Conservation (phyloP, 2,888 invertebrate genomes). For the Agrotis clavis region DNA sequence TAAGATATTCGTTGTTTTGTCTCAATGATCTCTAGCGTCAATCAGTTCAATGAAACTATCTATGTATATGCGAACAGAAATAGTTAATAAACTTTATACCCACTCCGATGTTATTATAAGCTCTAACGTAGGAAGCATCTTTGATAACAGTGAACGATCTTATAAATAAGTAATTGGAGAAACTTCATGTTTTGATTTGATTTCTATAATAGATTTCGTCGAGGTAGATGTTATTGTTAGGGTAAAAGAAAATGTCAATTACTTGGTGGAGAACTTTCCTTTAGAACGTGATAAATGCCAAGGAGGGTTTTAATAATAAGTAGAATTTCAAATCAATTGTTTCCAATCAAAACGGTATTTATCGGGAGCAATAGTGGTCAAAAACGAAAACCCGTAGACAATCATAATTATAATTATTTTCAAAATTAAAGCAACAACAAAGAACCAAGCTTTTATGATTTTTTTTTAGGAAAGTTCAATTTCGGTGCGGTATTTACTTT, state of each 20-base stretch:
- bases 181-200: conserved; percentile 19
- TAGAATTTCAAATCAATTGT: not conserved
- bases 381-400: not conserved
- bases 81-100: conserved; percentile 14
- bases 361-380: not conserved
- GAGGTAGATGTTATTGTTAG: not conserved
- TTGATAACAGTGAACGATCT: conserved; percentile 19
- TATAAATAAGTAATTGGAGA: not conserved
- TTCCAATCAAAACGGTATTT: not conserved
- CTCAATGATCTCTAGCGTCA: not conserved
- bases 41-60: not conserved
- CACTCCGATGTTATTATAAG: conserved; percentile 9
- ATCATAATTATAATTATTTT: not conserved
- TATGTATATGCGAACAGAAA: not conserved
- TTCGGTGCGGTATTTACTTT: not conserved
- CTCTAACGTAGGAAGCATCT: not conserved
- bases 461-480: not conserved
- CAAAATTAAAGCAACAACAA: not conserved
- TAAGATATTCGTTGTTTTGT: no score
- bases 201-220: not conserved
- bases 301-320: no score
- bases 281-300: not conserved
- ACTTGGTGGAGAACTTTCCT: not conserved
- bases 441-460: not conserved
- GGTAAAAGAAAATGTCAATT: not conserved